A percentile compares a stretch with the other conserved stretches of the same genome.
Evolutionary conservation across 2,797 vertebrate genomes (phyloP).

Genomic region (Odontamblyopus rebecca): DNA sequence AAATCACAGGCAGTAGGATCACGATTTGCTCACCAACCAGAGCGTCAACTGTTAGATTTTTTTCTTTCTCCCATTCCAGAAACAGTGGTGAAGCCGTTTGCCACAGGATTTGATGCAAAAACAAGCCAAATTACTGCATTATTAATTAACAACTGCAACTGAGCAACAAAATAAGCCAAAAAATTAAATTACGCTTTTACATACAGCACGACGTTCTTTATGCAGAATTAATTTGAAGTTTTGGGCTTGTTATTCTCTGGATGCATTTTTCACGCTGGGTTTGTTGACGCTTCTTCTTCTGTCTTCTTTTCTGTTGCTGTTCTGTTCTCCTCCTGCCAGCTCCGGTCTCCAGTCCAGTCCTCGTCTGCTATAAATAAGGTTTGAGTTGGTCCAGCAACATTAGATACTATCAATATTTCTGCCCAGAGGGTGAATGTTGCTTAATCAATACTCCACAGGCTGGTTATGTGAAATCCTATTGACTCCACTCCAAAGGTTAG

Average conservation of each 20-base stretch:
- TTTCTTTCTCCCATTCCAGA: too few relatives aligned
- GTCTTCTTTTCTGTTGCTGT: slow-evolving; percentile 2
- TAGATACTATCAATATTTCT: neutral
- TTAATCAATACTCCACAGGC: slow-evolving; percentile 5
- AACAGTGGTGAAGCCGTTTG: too few relatives aligned
- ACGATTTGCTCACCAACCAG: too few relatives aligned
- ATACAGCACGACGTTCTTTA: too few relatives aligned
- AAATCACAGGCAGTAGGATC: too few relatives aligned
- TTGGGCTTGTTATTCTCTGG: neutral
- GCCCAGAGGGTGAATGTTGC: neutral
- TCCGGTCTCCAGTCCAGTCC: neutral
- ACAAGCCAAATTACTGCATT: too few relatives aligned
- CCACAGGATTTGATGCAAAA: too few relatives aligned
- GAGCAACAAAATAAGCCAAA: too few relatives aligned
- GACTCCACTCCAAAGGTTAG: slow-evolving; percentile 7
- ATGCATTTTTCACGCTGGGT: slow-evolving; percentile 2
- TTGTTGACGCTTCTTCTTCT: neutral
- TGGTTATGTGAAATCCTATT: neutral
- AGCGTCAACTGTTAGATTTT: too few relatives aligned
- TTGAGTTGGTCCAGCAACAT: neutral
- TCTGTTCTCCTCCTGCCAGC: slow-evolving; percentile 4
- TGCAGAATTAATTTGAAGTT: too few relatives aligned
- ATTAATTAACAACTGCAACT: too few relatives aligned
- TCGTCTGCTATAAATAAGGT: slow-evolving; percentile 8
- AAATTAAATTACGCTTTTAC: too few relatives aligned